Percentiles rank a stretch among this genome's conserved stretches.
phyloP scores from a whole-genome alignment of 2,888 invertebrate species.

The Trichogramma evanescens region DNA sequence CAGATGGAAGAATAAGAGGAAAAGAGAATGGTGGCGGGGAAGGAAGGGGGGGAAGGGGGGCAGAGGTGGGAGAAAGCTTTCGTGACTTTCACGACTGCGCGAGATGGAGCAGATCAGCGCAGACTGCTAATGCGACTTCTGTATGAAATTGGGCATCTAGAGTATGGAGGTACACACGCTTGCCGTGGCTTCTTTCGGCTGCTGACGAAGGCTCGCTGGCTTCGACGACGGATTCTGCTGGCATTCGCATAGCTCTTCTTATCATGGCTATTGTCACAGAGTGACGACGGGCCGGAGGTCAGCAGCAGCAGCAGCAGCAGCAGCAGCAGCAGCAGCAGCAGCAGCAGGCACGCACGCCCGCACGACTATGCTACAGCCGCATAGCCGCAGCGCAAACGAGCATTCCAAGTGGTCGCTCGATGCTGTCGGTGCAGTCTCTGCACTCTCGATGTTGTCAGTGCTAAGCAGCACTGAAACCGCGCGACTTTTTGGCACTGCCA shows the following conservation, averaged over 20 bases:
- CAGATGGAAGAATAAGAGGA: conserved; percentile 4
- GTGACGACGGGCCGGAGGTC: background rate
- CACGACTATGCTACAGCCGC: background rate
- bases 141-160: too few species aligned
- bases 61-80: background rate
- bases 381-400: conserved; percentile 14
- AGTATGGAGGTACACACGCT: too few species aligned
- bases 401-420: conserved; percentile 7
- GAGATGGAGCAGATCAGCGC: conserved; percentile 6
- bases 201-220: conserved; percentile 38
- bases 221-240: conserved; percentile 54
- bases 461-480: background rate
- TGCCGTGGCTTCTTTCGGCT: too few species aligned
- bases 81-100: conserved; percentile 3
- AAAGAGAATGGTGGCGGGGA: conserved; percentile 12
- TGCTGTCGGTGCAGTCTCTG: background rate
- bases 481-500: too few species aligned
- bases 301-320: background rate
- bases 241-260: conserved; percentile 45
- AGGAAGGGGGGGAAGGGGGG: conserved; percentile 14
- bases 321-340: too few species aligned
- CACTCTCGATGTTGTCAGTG: background rate
- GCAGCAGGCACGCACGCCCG: conserved; percentile 2
- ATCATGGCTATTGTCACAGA: conserved; percentile 16
- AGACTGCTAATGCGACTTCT: too few species aligned